Conservation (phyloP, 2,113 vertebrate species). For the Trinectes maculatus region DNA sequence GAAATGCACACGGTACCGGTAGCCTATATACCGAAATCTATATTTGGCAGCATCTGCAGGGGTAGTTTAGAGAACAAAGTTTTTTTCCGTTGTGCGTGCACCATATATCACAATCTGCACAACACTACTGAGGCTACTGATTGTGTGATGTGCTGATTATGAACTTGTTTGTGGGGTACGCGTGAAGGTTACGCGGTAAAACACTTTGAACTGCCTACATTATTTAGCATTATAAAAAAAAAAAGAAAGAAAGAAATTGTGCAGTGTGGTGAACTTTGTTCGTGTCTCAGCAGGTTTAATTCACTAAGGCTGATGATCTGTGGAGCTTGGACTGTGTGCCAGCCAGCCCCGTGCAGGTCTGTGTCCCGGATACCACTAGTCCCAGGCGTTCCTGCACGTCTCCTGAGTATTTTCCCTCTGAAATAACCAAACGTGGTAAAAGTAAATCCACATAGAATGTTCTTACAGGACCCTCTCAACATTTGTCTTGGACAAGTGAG, state of each 20-base stretch:
- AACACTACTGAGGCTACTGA: conserved; percentile 33
- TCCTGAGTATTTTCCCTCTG: conserved; percentile 14
- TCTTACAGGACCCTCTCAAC: background rate
- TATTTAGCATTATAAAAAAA: background rate
- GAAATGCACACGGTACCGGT: conserved; percentile 26
- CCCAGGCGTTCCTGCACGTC: too few species aligned
- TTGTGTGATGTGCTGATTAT: background rate
- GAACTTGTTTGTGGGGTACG: background rate
- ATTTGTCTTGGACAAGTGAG: background rate
- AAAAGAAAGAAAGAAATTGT: conserved; percentile 1
- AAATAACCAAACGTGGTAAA: conserved; percentile 8
- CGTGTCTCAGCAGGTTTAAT: conserved; percentile 8
- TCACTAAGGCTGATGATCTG: conserved; percentile 19
- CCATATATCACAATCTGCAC: conserved; percentile 56
- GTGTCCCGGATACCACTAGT: conserved; percentile 33
- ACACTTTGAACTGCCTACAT: background rate
- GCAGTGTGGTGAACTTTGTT: conserved; percentile 1
- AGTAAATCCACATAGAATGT: background rate
- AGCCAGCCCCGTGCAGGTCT: too few species aligned
- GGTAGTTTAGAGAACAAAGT: conserved; percentile 32
- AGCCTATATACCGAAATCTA: conserved; percentile 43
- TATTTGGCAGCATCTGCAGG: conserved; percentile 46
- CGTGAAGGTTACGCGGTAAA: background rate
- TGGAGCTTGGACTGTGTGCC: background rate
- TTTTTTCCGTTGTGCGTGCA: conserved; percentile 36